A percentile compares a stretch with the other conserved stretches of the same genome.
Evolutionary conservation across 2,113 vertebrate species (phyloP).

Genomic region (Dascyllus trimaculatus): DNA sequence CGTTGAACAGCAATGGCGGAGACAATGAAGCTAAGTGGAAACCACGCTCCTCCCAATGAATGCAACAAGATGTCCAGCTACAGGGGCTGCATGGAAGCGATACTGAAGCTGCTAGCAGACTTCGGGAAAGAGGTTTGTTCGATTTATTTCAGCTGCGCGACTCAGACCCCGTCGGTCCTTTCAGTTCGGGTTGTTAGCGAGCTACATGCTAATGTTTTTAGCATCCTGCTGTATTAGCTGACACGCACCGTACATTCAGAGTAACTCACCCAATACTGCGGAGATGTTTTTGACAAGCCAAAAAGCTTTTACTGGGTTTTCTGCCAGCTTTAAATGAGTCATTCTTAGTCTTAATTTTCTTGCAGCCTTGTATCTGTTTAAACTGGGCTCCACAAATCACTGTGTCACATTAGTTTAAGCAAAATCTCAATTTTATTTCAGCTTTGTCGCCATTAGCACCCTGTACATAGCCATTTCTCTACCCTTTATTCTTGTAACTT

Average conservation of each 20-base stretch:
- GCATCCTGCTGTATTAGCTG: slow-evolving; percentile 35
- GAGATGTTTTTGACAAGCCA: background rate
- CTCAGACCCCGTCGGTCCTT: too few species aligned
- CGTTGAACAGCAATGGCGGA: slow-evolving; percentile 76
- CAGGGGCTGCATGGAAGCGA: slow-evolving; percentile 62
- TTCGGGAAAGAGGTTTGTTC: slow-evolving; percentile 83
- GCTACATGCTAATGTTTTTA: slow-evolving; percentile 76
- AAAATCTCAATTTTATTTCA: too few species aligned
- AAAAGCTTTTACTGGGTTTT: background rate
- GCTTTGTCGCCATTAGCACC: background rate
- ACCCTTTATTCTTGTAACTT: background rate
- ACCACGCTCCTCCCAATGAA: slow-evolving; percentile 13
- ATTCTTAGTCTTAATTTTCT: background rate
- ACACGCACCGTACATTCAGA: background rate
- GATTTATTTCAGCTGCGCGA: background rate
- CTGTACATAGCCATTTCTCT: background rate
- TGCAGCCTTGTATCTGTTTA: background rate
- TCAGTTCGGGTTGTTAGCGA: background rate
- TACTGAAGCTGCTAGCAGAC: slow-evolving; percentile 72
- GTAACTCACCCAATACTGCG: background rate
- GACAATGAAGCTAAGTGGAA: slow-evolving; percentile 41
- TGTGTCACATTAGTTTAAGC: too few species aligned
- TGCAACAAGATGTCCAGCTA: slow-evolving; percentile 48
- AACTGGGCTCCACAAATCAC: background rate
- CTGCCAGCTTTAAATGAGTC: background rate